A percentile compares a stretch with the other conserved stretches of the same genome.
These are phyloP conservation scores for Podarcis siculus DNA, from an alignment of 2,797 vertebrate genomes.

Conservation along the genomic window DNA sequence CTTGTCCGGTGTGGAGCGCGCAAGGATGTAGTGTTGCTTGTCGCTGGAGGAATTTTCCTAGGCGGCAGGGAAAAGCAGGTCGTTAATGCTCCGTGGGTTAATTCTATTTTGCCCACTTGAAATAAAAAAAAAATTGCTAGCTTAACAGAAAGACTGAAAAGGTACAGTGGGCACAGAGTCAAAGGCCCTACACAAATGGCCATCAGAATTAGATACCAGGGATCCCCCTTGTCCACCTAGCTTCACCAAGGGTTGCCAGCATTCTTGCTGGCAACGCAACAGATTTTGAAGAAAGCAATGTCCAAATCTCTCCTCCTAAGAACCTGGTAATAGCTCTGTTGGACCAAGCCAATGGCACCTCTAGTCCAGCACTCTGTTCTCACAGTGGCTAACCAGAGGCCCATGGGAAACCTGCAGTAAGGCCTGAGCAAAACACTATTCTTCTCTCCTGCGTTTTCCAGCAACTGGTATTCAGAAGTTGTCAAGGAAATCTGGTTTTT, in stretches of 20 bases:
- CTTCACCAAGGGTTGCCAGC: not conserved
- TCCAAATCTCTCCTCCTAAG: not conserved
- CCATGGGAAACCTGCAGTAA: too few relatives aligned
- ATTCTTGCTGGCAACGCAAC: not conserved
- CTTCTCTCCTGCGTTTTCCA: too few relatives aligned
- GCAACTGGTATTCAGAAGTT: too few relatives aligned
- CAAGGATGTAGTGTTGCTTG: constrained; percentile 84
- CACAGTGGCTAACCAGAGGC: too few relatives aligned
- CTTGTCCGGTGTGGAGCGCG: constrained; percentile 89
- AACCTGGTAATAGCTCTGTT: too few relatives aligned
- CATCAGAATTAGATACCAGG: too few relatives aligned
- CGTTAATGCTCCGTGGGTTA: not conserved
- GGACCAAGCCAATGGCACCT: not conserved
- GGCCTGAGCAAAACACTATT: too few relatives aligned
- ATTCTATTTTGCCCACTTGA: not conserved
- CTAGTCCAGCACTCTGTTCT: not conserved
- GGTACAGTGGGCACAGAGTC: not conserved
- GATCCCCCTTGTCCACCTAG: not conserved
- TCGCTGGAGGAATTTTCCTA: constrained; percentile 96
- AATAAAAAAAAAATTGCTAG: not conserved
- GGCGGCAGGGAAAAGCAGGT: not conserved
- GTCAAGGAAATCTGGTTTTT: too few relatives aligned
- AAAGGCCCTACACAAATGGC: not conserved
- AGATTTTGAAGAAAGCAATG: not conserved
- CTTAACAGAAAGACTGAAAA: not conserved